Percentiles rank a stretch among this genome's conserved stretches.
Conservation (phyloP, 92 coral and sea anemone genomes). For the Zoanthus sansibaricus region DNA sequence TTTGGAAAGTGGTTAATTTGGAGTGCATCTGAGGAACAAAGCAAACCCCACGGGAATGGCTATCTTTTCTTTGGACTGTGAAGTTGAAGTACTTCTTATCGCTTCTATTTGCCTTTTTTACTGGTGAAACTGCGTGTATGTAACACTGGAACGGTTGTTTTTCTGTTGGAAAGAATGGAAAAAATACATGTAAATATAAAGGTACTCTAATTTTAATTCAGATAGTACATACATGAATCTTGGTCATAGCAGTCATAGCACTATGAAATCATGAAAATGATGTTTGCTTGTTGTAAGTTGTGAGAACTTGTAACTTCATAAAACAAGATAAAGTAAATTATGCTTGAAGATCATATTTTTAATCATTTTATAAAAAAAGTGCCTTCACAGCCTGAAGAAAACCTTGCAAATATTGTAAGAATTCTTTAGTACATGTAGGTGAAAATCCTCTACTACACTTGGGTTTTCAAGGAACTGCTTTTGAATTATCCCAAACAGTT, state of each 20-base stretch:
- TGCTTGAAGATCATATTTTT: slow-evolving; percentile 42
- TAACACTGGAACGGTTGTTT: slow-evolving; percentile 37
- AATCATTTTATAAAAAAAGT: slow-evolving; percentile 29
- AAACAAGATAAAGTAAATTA: slow-evolving; percentile 38
- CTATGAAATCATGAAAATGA: slow-evolving; percentile 43
- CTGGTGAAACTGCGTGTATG: slow-evolving; percentile 49
- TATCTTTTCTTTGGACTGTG: slow-evolving; percentile 49
- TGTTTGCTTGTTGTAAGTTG: slow-evolving; percentile 33
- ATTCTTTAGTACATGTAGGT: slow-evolving; percentile 44
- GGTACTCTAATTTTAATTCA: slow-evolving; percentile 42
- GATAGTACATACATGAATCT: slow-evolving; percentile 36
- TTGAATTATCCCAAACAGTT: slow-evolving; percentile 20
- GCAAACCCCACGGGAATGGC: slow-evolving; percentile 53
- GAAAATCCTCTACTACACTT: slow-evolving; percentile 32
- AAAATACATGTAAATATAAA: slow-evolving; percentile 36
- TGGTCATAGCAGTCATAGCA: slow-evolving; percentile 40
- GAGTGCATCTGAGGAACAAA: slow-evolving; percentile 52
- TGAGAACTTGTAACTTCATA: slow-evolving; percentile 43
- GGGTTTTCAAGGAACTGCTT: slow-evolving; percentile 41
- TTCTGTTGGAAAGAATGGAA: slow-evolving; percentile 43
- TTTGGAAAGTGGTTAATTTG: slow-evolving; percentile 51
- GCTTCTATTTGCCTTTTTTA: slow-evolving; percentile 50
- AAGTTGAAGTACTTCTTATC: slow-evolving; percentile 57
- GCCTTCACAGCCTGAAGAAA: slow-evolving; percentile 35
- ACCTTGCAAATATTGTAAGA: slow-evolving; percentile 35